These are phyloP conservation scores for Phocides pigmalion DNA, from an alignment of 1,140 invertebrate species.

Conservation along the genomic window DNA sequence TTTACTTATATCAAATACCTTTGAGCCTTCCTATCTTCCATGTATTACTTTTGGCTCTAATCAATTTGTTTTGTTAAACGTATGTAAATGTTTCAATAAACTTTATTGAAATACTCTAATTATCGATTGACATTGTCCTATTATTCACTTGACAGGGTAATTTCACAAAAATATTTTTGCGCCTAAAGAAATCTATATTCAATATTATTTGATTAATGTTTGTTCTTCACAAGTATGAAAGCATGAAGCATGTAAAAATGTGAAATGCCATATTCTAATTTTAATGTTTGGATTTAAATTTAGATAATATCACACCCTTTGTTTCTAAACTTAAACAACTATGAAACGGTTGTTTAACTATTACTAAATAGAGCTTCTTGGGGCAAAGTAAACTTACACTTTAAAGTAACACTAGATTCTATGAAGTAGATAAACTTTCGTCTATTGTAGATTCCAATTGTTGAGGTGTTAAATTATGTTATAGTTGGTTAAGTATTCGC, in stretches of 20 bases:
- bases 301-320: background rate
- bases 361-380: slow-evolving; percentile 1
- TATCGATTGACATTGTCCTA: too few species aligned
- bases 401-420: background rate
- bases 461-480: background rate
- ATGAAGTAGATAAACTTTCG: background rate
- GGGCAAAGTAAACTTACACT: background rate
- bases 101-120: too few species aligned
- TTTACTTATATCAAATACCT: slow-evolving; percentile 3
- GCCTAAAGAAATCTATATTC: too few species aligned
- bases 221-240: too few species aligned
- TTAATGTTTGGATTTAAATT: background rate
- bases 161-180: too few species aligned
- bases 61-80: background rate
- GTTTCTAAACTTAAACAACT: background rate
- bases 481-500: background rate
- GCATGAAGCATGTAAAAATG: too few species aligned
- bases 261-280: background rate
- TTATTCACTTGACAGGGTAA: too few species aligned
- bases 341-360: slow-evolving; percentile 8
- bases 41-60: background rate
- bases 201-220: too few species aligned
- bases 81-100: background rate
- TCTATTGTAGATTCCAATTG: background rate
- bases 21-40: background rate